These are phyloP conservation scores for Poecilia gillii DNA, from an alignment of 2,797 vertebrate genomes.

Conservation along the genomic window DNA sequence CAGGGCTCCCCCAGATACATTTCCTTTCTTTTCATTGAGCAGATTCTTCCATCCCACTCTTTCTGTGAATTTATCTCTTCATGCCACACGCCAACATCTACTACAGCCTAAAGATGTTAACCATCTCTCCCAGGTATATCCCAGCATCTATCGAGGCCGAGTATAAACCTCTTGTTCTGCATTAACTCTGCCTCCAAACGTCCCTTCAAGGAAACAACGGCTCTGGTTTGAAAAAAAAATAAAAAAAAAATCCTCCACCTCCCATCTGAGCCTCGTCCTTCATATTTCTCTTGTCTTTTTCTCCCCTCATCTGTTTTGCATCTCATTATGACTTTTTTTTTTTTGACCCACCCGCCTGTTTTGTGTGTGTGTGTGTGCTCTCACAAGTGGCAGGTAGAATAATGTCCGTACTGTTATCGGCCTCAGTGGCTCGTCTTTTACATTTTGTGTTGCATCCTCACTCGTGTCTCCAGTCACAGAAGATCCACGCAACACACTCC, in stretches of 20 bases:
- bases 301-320: slow-evolving; percentile 38
- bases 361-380: slow-evolving; percentile 32
- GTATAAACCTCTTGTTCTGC: slow-evolving; percentile 36
- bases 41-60: slow-evolving; percentile 5
- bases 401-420: slow-evolving; percentile 35
- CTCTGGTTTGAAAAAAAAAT: slow-evolving; percentile 6
- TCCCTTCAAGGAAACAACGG: slow-evolving; percentile 45
- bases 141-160: slow-evolving; percentile 34
- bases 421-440: slow-evolving; percentile 37
- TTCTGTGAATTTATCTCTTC: slow-evolving; percentile 11
- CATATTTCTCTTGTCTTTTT: slow-evolving; percentile 5
- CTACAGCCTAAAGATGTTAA: slow-evolving; percentile 33
- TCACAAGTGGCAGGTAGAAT: slow-evolving; percentile 52
- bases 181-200: slow-evolving; percentile 52
- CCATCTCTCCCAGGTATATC: slow-evolving; percentile 63
- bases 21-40: not conserved
- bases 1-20: slow-evolving; percentile 8
- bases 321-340: slow-evolving; percentile 44
- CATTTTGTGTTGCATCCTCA: slow-evolving; percentile 64
- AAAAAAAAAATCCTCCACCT: not conserved
- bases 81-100: slow-evolving; percentile 5
- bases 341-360: slow-evolving; percentile 42
- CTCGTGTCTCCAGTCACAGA: slow-evolving; percentile 36
- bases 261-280: slow-evolving; percentile 15
- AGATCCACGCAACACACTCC: slow-evolving; percentile 27